Evolutionary conservation across 2,797 vertebrate species (phyloP).

Genomic region (Danio choprae): DNA sequence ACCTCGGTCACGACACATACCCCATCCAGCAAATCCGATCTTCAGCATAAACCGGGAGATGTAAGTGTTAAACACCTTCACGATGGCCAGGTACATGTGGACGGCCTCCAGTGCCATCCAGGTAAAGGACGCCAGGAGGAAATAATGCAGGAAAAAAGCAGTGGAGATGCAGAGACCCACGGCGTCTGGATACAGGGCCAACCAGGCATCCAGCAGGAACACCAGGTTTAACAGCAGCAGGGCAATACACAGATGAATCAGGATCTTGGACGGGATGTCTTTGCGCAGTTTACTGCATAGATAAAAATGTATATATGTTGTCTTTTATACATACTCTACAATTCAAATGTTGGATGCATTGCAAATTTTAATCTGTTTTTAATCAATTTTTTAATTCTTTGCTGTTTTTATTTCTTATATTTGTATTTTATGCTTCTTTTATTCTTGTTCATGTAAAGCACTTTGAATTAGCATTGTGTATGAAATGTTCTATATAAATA

Average conservation of each 20-base stretch:
- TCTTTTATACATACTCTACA: neutral
- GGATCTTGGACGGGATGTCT: slow-evolving; percentile 95
- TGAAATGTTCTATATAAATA: no score
- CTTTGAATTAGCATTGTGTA: no score
- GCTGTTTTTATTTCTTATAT: no score
- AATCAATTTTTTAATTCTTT: no score
- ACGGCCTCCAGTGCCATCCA: slow-evolving; percentile 99
- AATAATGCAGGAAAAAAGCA: slow-evolving; percentile 96
- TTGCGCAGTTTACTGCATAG: slow-evolving; percentile 88
- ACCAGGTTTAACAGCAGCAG: slow-evolving; percentile 90
- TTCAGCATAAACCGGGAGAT: slow-evolving; percentile 91
- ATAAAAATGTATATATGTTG: neutral
- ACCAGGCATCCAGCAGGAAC: slow-evolving; percentile 92
- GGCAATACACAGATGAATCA: slow-evolving; percentile 92
- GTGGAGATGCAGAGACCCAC: slow-evolving; percentile 90
- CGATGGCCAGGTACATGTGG: slow-evolving; percentile 95
- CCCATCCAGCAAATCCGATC: slow-evolving; percentile 93
- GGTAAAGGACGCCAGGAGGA: slow-evolving; percentile 92
- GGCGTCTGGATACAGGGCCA: slow-evolving; percentile 80
- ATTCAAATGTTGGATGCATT: neutral
- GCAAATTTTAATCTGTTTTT: no score
- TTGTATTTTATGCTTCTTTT: no score
- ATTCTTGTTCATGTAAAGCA: no score
- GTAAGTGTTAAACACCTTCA: slow-evolving; percentile 96
- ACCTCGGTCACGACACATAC: slow-evolving; percentile 59